These are phyloP conservation scores for Mastacembelus armatus DNA, from an alignment of 2,797 vertebrate species.

Conservation along the genomic window DNA sequence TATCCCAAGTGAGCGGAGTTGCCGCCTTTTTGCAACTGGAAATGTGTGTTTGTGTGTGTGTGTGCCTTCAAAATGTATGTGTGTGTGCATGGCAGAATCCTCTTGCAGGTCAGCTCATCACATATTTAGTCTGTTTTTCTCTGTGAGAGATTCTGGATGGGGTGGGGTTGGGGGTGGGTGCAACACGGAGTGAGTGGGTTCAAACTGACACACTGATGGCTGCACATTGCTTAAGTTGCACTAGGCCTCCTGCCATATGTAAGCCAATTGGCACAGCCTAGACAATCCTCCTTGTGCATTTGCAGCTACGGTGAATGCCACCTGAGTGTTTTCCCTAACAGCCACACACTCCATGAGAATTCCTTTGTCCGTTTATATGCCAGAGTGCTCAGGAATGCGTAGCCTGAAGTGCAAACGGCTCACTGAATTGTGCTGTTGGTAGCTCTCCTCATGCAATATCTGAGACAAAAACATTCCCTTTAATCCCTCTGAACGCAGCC, in stretches of 20 bases:
- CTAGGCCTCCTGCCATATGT: conserved; percentile 39
- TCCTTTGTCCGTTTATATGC: conserved; percentile 52
- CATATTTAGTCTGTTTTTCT: conserved; percentile 71
- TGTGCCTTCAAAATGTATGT: conserved; percentile 6
- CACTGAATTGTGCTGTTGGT: conserved; percentile 51
- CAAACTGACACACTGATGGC: conserved; percentile 55
- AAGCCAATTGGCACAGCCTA: conserved; percentile 40
- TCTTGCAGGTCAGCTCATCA: conserved; percentile 66
- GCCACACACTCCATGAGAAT: conserved; percentile 35
- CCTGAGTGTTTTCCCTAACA: conserved; percentile 21
- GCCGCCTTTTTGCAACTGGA: conserved; percentile 30
- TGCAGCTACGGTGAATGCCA: conserved; percentile 27
- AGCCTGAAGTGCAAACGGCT: conserved; percentile 58
- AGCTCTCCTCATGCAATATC: conserved; percentile 35
- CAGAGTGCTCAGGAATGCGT: conserved; percentile 68
- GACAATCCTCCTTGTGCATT: background rate
- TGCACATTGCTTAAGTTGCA: conserved; percentile 58
- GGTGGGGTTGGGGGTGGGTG: conserved; percentile 34
- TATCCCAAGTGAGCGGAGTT: conserved; percentile 53
- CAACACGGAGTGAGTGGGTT: conserved; percentile 61
- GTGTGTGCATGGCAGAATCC: conserved; percentile 29
- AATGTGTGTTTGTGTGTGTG: conserved; percentile 27
- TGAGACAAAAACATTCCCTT: conserved; percentile 33
- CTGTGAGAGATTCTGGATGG: conserved; percentile 43
- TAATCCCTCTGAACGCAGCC: conserved; percentile 35